Evolutionary conservation across 2,797 vertebrate genomes (phyloP), one percentile per base, ranked within the genome.

Genomic region (Yasuhikotakia modesta): DNA sequence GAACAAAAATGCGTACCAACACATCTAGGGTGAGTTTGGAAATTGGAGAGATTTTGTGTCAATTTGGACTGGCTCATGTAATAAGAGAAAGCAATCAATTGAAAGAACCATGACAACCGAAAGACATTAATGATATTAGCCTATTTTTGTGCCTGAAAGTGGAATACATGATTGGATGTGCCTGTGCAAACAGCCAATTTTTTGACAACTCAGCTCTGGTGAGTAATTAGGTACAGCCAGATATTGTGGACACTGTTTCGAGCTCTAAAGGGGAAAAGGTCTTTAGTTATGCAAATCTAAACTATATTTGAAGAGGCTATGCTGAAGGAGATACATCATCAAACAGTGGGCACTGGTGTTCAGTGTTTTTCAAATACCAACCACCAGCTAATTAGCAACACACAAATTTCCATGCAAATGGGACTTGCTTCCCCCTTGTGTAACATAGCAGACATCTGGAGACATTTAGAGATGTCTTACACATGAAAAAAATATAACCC

Each of bases 11-110:
- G 55, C 53, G 58, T 81, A 74, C 81, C 76, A 77, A 68, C 69
- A 80, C 57, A 6, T 77, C 30, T 76, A 77, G 81, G 63, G 64
- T 35, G 71, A 76, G 60, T 73, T 77, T 55, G 65, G 50, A 35
- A 79, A 32, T 58, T 48, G 27, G 66, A 78, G 58, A 81, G 27
- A 50, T 71, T 58, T 71, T 65, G 52, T 60, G 60, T 69, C 55
- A 43, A 64, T 71, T 74, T 74, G 76, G 66, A 64, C 73, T 39
- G 81, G 81, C 79, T 81, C 52, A 17, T 48, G 43, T 48, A 66
- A 78, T 66, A 58, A 66, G 76, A 79, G 70, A 79, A 76, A 80
- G 73, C 78, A 80, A 83, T 81, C 76, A 77, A 83, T 75, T 53
- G 61, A 67, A 64, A 81, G 67, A 63, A 70, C 73, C 61, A 81